Conservation (phyloP, 2,797 vertebrate species). For the Psittacula echo region DNA sequence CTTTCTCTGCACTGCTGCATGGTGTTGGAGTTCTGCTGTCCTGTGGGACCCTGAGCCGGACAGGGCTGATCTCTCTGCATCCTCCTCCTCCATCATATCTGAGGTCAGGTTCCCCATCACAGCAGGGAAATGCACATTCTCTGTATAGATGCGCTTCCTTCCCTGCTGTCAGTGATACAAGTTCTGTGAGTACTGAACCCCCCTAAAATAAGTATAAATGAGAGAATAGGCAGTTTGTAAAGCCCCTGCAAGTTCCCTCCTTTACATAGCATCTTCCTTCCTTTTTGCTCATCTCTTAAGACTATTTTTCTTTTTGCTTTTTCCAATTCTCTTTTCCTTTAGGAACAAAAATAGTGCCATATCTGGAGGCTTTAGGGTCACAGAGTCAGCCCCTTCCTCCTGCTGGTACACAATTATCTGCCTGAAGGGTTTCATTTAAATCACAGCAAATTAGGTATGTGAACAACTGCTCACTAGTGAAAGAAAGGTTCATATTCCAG, state of each 20-base stretch:
- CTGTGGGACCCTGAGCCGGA: background rate
- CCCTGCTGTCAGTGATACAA: background rate
- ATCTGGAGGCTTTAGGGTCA: background rate
- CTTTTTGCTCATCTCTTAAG: background rate
- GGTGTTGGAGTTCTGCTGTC: background rate
- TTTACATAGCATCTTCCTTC: background rate
- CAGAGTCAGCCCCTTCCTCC: background rate
- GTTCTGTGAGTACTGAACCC: background rate
- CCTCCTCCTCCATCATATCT: background rate
- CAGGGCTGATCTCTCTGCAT: background rate
- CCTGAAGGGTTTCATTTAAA: background rate
- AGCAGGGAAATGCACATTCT: background rate
- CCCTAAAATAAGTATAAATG: background rate
- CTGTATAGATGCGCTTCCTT: background rate
- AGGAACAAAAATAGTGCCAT: background rate
- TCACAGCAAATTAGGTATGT: background rate
- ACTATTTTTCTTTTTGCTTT: background rate
- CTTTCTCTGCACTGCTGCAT: fast-evolving
- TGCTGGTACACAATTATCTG: background rate
- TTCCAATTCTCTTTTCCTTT: background rate
- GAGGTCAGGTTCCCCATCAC: background rate
- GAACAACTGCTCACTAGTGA: background rate
- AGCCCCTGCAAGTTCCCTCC: background rate
- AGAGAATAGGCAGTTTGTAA: background rate
- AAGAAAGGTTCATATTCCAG: background rate